Evolutionary conservation across 2,113 vertebrate species (phyloP).

Genomic region (Peromyscus leucopus): DNA sequence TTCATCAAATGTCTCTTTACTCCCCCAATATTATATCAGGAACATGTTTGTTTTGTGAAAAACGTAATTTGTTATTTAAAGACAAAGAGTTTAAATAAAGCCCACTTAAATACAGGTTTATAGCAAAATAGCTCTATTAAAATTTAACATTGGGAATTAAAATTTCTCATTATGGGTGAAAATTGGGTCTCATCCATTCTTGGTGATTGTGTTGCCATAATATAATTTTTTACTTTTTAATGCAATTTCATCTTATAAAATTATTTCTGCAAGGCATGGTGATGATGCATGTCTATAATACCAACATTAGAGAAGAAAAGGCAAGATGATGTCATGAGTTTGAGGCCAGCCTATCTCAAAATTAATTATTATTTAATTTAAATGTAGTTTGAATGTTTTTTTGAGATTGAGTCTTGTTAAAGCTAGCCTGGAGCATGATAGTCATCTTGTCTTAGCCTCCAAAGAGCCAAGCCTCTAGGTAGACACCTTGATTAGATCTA

Average conservation of each 20-base stretch:
- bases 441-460: neutral
- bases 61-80: slow-evolving; percentile 15
- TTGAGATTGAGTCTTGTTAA: neutral
- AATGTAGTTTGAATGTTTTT: neutral
- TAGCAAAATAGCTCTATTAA: neutral
- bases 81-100: neutral
- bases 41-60: neutral
- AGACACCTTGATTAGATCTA: neutral
- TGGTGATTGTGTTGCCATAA: neutral
- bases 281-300: neutral
- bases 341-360: neutral
- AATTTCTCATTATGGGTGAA: neutral
- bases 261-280: neutral
- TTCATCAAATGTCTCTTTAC: neutral
- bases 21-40: neutral
- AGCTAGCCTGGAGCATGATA: neutral
- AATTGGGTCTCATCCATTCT: neutral
- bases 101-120: neutral
- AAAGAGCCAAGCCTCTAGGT: neutral
- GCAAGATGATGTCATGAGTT: too few species aligned
- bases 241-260: neutral
- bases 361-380: neutral
- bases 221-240: neutral
- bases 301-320: neutral
- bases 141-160: neutral